These are phyloP conservation scores for Ophion ellenae DNA, from an alignment of 2,888 invertebrate species.

Conservation along the genomic window DNA sequence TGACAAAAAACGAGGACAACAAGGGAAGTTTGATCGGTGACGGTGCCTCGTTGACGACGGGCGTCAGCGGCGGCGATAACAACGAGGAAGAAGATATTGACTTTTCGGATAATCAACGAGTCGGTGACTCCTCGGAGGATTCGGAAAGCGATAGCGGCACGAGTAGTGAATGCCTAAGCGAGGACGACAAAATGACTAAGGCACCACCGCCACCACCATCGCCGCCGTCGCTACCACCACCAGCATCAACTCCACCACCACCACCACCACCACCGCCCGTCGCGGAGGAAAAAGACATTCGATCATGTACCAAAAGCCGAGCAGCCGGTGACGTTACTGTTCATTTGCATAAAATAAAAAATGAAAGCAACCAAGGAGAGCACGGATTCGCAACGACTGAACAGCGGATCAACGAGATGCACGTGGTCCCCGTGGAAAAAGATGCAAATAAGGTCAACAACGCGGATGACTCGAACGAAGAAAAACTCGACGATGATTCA, in stretches of 20 bases:
- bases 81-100: slow-evolving; percentile 73
- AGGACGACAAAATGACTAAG: slow-evolving; percentile 63
- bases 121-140: slow-evolving; percentile 62
- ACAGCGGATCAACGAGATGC: no score
- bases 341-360: slow-evolving; percentile 72
- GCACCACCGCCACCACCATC: slow-evolving; percentile 74
- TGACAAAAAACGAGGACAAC: slow-evolving; percentile 72
- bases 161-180: slow-evolving; percentile 67
- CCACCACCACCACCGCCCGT: no score
- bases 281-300: slow-evolving; percentile 70
- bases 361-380: slow-evolving; percentile 1
- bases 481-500: background rate
- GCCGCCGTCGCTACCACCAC: slow-evolving; percentile 73
- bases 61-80: slow-evolving; percentile 22
- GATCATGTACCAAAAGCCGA: slow-evolving; percentile 71
- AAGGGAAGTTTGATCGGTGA: slow-evolving; percentile 75
- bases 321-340: slow-evolving; percentile 72
- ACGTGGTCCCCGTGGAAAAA: background rate
- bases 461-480: slow-evolving; percentile 55
- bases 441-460: slow-evolving; percentile 59
- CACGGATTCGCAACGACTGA: slow-evolving; percentile 47
- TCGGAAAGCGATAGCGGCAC: slow-evolving; percentile 54
- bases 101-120: slow-evolving; percentile 69
- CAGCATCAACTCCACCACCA: slow-evolving; percentile 68
- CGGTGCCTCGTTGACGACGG: slow-evolving; percentile 63